These are phyloP conservation scores for Hippopotamus amphibius DNA, from an alignment of 2,113 vertebrate species.

Conservation along the genomic window DNA sequence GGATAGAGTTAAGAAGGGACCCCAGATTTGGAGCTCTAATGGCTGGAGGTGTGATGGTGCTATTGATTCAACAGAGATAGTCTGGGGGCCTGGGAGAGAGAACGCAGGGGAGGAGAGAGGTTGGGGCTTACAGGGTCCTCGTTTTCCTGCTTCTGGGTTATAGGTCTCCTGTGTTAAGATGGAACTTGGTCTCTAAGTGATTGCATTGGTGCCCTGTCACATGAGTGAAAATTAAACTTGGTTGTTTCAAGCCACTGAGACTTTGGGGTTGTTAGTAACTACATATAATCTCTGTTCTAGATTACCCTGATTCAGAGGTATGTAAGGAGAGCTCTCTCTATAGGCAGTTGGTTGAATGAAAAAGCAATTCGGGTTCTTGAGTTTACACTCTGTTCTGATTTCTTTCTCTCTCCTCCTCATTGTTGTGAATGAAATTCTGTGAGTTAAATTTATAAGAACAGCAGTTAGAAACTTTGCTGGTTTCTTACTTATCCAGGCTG, in stretches of 20 bases:
- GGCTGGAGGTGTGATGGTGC: background rate
- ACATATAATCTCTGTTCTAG: background rate
- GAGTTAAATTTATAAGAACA: background rate
- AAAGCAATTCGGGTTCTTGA: background rate
- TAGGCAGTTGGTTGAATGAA: background rate
- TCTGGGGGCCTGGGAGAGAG: background rate
- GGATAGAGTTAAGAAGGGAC: background rate
- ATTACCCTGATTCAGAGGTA: background rate
- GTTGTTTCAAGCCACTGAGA: background rate
- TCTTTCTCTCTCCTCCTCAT: background rate
- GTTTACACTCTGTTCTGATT: background rate
- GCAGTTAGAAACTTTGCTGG: background rate
- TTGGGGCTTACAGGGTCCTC: background rate
- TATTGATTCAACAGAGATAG: background rate
- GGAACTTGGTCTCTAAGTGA: background rate
- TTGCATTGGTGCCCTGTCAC: background rate
- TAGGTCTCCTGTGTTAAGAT: background rate
- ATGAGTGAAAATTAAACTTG: background rate
- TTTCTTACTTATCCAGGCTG: background rate
- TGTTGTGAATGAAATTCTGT: background rate
- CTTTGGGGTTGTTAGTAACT: background rate
- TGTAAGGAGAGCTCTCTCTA: background rate
- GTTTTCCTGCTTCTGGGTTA: background rate
- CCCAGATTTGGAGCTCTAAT: background rate
- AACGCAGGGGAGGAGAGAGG: fast-evolving